Conservation (phyloP, 2,888 invertebrate genomes). For the Thalpophila matura region DNA sequence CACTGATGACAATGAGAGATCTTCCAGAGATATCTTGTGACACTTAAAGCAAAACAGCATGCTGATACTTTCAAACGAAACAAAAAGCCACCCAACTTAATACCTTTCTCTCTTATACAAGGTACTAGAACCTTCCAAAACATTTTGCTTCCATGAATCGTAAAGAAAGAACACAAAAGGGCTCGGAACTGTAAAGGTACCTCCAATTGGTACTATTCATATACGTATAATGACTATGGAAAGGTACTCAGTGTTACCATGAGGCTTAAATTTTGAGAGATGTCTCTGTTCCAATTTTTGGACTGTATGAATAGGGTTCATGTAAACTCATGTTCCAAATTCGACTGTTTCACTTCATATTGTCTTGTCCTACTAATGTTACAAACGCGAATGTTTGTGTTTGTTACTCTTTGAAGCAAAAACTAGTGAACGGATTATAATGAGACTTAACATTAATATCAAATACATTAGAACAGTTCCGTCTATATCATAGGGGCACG, state of each 20-base stretch:
- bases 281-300: not conserved
- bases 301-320: too few species aligned
- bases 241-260: slow-evolving; percentile 39
- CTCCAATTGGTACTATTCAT: slow-evolving; percentile 67
- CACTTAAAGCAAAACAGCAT: not conserved
- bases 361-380: too few species aligned
- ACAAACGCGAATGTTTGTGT: too few species aligned
- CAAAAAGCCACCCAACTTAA: not conserved
- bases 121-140: slow-evolving; percentile 56
- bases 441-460: too few species aligned
- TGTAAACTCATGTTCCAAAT: too few species aligned
- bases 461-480: too few species aligned
- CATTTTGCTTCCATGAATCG: slow-evolving; percentile 53
- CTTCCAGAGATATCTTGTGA: too few species aligned
- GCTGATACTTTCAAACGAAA: not conserved
- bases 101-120: slow-evolving; percentile 18
- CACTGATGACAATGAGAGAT: not conserved
- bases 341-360: too few species aligned
- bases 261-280: not conserved
- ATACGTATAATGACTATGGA: slow-evolving; percentile 63
- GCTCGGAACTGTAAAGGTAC: slow-evolving; percentile 56
- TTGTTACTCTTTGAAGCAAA: too few species aligned
- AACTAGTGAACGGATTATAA: too few species aligned
- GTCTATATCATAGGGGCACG: too few species aligned
- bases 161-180: slow-evolving; percentile 55